These are phyloP conservation scores for Stichodactyla mertensii DNA, from an alignment of 64 coral and sea anemone species.

Conservation along the genomic window DNA sequence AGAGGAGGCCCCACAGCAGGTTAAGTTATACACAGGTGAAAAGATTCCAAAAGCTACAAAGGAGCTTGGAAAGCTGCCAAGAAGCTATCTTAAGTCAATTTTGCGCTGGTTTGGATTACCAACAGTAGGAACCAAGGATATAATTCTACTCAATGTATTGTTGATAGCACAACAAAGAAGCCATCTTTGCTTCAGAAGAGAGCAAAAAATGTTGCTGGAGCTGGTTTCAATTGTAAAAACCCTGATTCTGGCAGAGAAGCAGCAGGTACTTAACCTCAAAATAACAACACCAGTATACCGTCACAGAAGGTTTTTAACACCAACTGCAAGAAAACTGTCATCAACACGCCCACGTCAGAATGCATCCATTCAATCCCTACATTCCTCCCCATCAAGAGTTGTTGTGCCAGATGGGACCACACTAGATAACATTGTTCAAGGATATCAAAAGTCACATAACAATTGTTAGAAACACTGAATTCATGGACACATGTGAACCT, in stretches of 20 bases:
- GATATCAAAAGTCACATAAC: too few species aligned
- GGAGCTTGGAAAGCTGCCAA: slow-evolving; percentile 15
- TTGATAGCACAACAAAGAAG: slow-evolving; percentile 43
- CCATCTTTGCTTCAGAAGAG: slow-evolving; percentile 35
- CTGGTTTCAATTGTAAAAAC: slow-evolving; percentile 15
- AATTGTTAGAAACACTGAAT: too few species aligned
- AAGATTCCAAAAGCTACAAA: too few species aligned
- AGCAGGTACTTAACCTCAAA: too few species aligned
- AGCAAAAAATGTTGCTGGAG: slow-evolving; percentile 44
- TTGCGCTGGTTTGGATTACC: slow-evolving; percentile 30
- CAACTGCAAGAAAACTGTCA: neutral
- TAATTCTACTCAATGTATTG: slow-evolving; percentile 15
- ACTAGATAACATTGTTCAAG: too few species aligned
- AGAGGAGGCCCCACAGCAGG: too few species aligned
- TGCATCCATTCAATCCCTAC: slow-evolving; percentile 17
- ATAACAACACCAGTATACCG: too few species aligned
- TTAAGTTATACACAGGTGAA: too few species aligned
- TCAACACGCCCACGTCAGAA: slow-evolving; percentile 13
- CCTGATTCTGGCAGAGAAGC: neutral
- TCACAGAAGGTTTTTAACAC: neutral
- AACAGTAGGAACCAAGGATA: slow-evolving; percentile 26
- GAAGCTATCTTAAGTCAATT: slow-evolving; percentile 33
- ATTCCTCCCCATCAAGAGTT: neutral
- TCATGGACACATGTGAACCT: too few species aligned
- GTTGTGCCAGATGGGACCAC: too few species aligned